A percentile compares a stretch with the other conserved stretches of the same genome.
Conservation (phyloP, 2,113 vertebrate genomes). For the Ranitomeya variabilis region DNA sequence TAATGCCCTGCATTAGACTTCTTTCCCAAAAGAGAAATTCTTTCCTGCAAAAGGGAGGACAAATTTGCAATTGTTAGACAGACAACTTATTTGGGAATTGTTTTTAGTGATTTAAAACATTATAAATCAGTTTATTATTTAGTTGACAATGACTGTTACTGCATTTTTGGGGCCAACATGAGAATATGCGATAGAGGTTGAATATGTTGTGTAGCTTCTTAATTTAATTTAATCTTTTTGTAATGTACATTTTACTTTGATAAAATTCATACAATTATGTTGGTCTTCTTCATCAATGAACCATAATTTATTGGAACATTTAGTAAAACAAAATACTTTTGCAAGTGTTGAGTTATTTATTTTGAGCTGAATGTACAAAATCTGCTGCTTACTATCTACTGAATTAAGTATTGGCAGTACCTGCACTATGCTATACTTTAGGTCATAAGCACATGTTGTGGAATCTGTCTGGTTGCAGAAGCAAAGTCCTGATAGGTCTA, state of each 20-base stretch:
- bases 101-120: slow-evolving; percentile 3
- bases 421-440: too few species aligned
- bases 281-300: neutral
- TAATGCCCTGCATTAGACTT: slow-evolving; percentile 70
- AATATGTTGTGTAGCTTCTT: neutral
- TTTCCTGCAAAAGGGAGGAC: slow-evolving; percentile 57
- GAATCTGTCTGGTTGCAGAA: too few species aligned
- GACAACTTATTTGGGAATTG: slow-evolving; percentile 28
- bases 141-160: neutral
- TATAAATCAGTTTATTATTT: slow-evolving; percentile 13
- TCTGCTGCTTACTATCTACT: too few species aligned
- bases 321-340: too few species aligned
- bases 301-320: too few species aligned
- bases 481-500: too few species aligned
- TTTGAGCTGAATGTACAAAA: too few species aligned
- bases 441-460: too few species aligned
- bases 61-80: slow-evolving; percentile 44
- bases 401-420: too few species aligned
- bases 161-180: neutral
- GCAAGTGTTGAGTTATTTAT: too few species aligned
- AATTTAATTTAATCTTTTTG: neutral
- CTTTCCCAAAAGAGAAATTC: slow-evolving; percentile 60
- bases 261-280: neutral
- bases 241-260: neutral
- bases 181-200: neutral